These are phyloP conservation scores for Diuraphis noxia DNA, from an alignment of 1,140 invertebrate species.

Conservation along the genomic window DNA sequence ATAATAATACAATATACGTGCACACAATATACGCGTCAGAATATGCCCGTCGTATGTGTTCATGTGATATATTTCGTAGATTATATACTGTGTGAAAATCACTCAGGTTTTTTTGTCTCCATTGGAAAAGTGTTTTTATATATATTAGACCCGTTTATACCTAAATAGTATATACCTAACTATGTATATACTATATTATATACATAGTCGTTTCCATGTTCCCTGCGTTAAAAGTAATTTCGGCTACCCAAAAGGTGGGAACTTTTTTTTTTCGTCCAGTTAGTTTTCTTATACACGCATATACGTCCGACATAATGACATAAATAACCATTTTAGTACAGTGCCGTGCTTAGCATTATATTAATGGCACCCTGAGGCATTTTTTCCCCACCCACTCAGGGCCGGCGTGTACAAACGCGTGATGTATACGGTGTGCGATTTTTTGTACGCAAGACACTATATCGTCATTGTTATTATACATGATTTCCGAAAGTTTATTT, in stretches of 20 bases:
- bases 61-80: not conserved
- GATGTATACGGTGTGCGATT: not conserved
- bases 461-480: not conserved
- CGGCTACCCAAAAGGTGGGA: not conserved
- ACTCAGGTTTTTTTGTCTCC: not conserved
- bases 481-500: not conserved
- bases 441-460: not conserved
- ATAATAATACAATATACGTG: not conserved
- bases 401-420: not conserved
- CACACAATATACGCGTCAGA: not conserved
- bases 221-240: not conserved
- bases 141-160: not conserved
- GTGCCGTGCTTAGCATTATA: not conserved
- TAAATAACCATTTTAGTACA: not conserved
- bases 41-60: not conserved
- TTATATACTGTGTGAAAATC: not conserved
- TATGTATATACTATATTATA: no score
- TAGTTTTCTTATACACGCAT: not conserved
- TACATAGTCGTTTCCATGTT: not conserved
- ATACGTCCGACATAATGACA: not conserved
- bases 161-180: not conserved
- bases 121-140: constrained; percentile 5
- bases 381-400: not conserved
- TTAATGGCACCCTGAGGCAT: not conserved
- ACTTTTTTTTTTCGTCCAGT: constrained; percentile 8